A percentile compares a stretch with the other conserved stretches of the same genome.
Conservation (phyloP, 2,113 vertebrate genomes). For the Gallinago undulata region DNA sequence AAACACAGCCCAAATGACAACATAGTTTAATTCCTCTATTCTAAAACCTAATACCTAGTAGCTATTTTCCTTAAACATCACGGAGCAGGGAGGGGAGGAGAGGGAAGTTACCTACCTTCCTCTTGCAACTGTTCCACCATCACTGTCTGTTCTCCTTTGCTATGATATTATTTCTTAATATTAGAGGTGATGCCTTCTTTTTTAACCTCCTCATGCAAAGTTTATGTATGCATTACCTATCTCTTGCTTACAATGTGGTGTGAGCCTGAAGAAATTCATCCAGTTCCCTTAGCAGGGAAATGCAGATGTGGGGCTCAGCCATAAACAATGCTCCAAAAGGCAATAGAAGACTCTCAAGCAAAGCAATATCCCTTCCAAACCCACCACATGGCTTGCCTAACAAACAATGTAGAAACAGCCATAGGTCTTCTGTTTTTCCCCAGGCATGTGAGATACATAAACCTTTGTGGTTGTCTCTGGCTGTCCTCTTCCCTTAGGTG, state of each 20-base stretch:
- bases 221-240: not conserved
- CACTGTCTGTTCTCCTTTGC: not conserved
- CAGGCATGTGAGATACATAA: not conserved
- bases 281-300: not conserved
- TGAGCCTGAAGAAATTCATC: not conserved
- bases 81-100: not conserved
- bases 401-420: not conserved
- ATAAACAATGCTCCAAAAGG: not conserved
- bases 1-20: not conserved
- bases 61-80: not conserved
- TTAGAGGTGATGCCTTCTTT: not conserved
- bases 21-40: not conserved
- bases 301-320: not conserved
- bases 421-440: not conserved
- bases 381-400: not conserved
- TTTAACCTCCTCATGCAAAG: not conserved
- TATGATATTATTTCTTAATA: not conserved
- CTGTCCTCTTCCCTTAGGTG: not conserved
- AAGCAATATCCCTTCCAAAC: not conserved
- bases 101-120: not conserved
- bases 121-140: not conserved
- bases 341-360: not conserved
- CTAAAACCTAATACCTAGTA: not conserved
- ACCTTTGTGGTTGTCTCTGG: not conserved
- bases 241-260: not conserved